Conservation (phyloP, 1,140 invertebrate species). For the Lepidurus packardi region DNA sequence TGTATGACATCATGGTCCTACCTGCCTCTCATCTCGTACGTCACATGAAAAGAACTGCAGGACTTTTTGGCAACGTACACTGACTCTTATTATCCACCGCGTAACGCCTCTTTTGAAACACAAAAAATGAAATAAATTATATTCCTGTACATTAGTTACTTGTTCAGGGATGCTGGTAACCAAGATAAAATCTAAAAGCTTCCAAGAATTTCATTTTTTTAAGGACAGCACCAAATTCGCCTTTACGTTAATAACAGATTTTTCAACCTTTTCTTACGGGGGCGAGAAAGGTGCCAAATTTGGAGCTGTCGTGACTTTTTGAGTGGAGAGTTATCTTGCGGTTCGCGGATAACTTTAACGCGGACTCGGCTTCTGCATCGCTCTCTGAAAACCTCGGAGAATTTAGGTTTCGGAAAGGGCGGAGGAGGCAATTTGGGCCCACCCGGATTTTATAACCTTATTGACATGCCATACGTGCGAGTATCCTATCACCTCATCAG, state of each 20-base stretch:
- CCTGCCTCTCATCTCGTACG: conserved; percentile 13
- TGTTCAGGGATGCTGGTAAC: neutral
- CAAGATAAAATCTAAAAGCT: neutral
- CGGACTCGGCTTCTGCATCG: neutral
- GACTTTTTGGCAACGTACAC: neutral
- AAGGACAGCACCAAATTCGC: no score
- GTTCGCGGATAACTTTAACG: neutral
- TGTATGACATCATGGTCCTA: conserved; percentile 7
- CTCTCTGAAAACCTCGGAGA: neutral
- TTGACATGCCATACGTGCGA: conserved; percentile 15
- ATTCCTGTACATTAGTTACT: neutral
- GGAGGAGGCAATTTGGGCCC: conserved; percentile 6
- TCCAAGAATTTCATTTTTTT: no score
- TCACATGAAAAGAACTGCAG: neutral
- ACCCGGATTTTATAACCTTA: conserved; percentile 12
- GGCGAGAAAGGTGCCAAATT: neutral
- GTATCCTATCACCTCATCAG: neutral
- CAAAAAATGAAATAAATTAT: neutral
- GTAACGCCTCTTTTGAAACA: neutral
- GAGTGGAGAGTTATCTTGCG: neutral
- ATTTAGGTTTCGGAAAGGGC: neutral
- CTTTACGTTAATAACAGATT: no score
- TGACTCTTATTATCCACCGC: neutral
- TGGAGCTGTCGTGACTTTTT: conserved; percentile 1
- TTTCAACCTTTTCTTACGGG: neutral